Base-by-base conservation (phyloP, 2,888 invertebrate species). In the Melikaiella ostensackeni region DNA sequence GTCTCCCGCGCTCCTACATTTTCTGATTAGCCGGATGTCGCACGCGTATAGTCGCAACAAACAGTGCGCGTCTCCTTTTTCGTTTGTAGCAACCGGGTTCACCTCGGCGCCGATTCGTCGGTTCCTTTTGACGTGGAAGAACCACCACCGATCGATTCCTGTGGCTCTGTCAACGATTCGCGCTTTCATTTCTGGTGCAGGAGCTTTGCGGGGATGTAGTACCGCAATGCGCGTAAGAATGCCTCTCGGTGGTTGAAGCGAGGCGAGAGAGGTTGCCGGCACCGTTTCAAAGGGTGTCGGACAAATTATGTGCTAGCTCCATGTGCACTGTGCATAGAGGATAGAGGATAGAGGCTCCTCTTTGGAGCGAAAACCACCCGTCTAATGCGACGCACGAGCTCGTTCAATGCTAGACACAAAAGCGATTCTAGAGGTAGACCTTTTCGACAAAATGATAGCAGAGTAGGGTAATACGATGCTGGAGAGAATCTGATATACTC, bases 1-100 rank as follows among this genome's bases (percentile, higher is more conserved):
- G 91, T 89, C 90, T 89, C 88, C 87, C 85, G 85, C 86, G 83
- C 87, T 89, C 86, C 90, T 89, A 91, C 90, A 91, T 90, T 91
- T 91, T 91, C 89, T 89, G 84, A 82, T 82, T 82, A 82, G 80
- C 79, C 80, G 80, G 80, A 80, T 80, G 82, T 82, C 80, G 82
- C 82, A 78, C 79, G 80, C 80, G 77, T 80, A 82, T 82, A 82
- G 78, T 61, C 59, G 80, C 80, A 75, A 59, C 59, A 27, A 24
- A 70, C 50, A 70, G 30, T 70, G 35, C 35, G 61, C 16, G 21
- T 59, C 30, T 77, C 78, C 79, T 80, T 77, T 79, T 80, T 79
- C 77, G 80, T 74, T 77, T 73, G 79, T 79, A 80, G 79, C 80
- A 80, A 77, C 64, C 33, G 64, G 64, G 75, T 64, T 78, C 82